Base-by-base conservation (phyloP, 2,797 vertebrate genomes). In the Enteromius viviparus region DNA sequence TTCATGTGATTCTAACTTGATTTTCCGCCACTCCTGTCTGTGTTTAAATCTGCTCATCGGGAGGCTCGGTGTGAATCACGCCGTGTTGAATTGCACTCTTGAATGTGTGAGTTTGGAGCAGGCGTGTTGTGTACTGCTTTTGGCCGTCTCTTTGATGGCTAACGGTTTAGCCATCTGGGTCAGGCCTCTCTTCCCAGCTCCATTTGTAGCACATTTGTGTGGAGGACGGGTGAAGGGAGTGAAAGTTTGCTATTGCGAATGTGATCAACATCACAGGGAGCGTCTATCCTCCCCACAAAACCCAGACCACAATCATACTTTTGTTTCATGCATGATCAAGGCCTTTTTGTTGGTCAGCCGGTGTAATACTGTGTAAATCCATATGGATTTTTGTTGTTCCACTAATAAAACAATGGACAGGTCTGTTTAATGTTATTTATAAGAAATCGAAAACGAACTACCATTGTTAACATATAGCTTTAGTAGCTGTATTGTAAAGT, bases 201-300 rank as follows among this genome's bases (percentile, higher is more conserved):
- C 87, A 86, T 88, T 89, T 90, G 84, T 80, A 82, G 78, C 82
- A 77, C 84, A 76, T 87, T 89, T 89, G 86, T 86, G 83, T 51
- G 53, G 62, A 37, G 45, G 49, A 66, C 34, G 62, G 47, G 66
- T 49, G 32, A 53, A 66, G 23, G 42, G 78, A 78, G 78, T 76
- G 74, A 83, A 84, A 65, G 64, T 85, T 83, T 80, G 85, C 78
- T 76, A n/a, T 82, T 86, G 77, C 78, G 71, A 84, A 85, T 84
- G 83, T 84, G 74, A 81, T 37, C 60, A 64, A 81, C 75, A 81
- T 80, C 42, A 83, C 51, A 49, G 66, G 75, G 84, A 86, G 40
- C 81, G 72, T 17, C 49, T 74, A 60, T 71, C 60, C 34, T 68
- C 42, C 78, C 17, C 7, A 26, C 42, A 47, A 58, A 58, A n/a